phyloP scores from a whole-genome alignment of 1,140 invertebrate species.

The Macrosteles quadrilineatus region DNA sequence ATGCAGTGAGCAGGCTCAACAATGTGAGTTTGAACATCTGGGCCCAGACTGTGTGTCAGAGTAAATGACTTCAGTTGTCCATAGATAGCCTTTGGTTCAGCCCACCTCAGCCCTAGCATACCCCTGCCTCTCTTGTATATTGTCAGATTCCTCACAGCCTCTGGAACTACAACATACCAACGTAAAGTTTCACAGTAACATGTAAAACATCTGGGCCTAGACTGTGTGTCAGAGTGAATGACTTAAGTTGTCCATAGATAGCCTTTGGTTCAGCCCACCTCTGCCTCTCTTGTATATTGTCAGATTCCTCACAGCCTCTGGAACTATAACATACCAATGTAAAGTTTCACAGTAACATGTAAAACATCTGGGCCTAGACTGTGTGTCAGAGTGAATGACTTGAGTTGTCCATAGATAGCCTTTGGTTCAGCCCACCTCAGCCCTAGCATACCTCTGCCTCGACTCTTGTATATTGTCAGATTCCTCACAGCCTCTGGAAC shows the following conservation, averaged over 20 bases:
- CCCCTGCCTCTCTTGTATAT: conserved; percentile 18
- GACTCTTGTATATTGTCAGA: background rate
- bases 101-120: conserved; percentile 6
- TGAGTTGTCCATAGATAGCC: background rate
- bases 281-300: background rate
- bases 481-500: background rate
- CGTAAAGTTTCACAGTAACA: background rate
- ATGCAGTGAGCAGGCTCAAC: background rate
- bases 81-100: background rate
- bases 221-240: background rate
- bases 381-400: background rate
- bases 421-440: background rate
- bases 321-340: background rate
- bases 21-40: background rate
- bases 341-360: background rate
- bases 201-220: background rate
- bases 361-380: background rate
- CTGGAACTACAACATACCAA: conserved; percentile 9
- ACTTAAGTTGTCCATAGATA: background rate
- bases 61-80: background rate
- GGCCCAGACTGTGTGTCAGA: background rate
- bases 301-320: background rate
- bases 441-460: background rate
- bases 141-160: background rate
- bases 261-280: background rate